Base-by-base conservation (phyloP, 2,113 vertebrate species). In the Seriola rivoliana region DNA sequence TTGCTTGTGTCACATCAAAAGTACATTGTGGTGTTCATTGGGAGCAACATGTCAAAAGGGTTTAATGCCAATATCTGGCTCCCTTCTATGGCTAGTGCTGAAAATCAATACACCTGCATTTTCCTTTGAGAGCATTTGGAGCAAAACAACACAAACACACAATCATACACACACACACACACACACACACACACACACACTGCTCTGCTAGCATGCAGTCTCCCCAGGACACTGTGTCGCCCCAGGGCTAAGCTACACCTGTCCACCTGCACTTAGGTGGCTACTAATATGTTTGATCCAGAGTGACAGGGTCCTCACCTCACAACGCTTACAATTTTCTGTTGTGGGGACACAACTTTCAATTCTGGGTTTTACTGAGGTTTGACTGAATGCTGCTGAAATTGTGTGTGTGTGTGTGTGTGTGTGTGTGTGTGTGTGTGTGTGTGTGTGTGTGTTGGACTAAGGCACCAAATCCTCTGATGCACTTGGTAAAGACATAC, bases 11-110 rank as follows among this genome's bases (percentile, higher is more conserved):
- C 82, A 82, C 84, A 91, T 90, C 82, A 82, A 86, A 73, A 79
- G 79, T 52, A 85, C 86, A 85, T 75, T 70, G 48, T 75, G 29
- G 77, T 84, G 80, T 92, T 91, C 84, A 90, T 71, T 74, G 77
- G 85, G 74, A 89, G 77, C 84, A 80, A 90, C 80, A 80, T 85
- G 91, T 94, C 93, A 93, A 85, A 92, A 81, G 89, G 90, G 85
- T 92, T 94, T 94, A 93, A 93, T 88, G 89, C 89, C 90, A 89
- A 92, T 91, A 91, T 81, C 85, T 89, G 75, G 88, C 85, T 87
- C 74, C 55, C 65, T 78, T 92, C 81, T 88, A 86, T 79, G 80
- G 82, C 89, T 75, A 34, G 76, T 75, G 81, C 85, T 71, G 60
- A 89, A 93, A 93, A 94, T 93, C 93, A 92, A 94, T 94, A 92